Evolutionary conservation across 2,113 vertebrate species (phyloP).

Genomic region (Agapornis roseicollis): DNA sequence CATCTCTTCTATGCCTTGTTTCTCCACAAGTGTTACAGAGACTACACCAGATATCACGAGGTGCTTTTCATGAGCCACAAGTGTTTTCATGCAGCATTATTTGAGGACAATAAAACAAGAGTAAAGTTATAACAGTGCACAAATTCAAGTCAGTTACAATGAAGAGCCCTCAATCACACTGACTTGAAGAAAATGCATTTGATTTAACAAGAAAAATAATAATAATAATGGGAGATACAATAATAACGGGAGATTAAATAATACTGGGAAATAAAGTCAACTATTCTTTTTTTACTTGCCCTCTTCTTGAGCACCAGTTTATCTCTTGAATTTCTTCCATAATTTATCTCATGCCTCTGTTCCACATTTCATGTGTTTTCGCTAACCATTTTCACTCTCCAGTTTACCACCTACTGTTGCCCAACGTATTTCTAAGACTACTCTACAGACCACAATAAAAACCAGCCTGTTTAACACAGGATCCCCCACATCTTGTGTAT

Average conservation of each 20-base stretch:
- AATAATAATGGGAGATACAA: no score
- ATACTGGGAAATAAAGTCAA: neutral
- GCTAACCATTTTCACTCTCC: neutral
- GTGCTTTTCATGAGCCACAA: neutral
- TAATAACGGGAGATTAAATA: neutral
- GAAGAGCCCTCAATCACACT: neutral
- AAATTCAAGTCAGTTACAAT: neutral
- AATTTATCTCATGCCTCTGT: neutral
- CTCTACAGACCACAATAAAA: neutral
- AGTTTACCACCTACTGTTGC: neutral
- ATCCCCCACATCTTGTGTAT: fast-evolving
- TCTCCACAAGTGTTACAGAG: neutral
- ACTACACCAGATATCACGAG: neutral
- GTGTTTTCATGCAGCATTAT: neutral
- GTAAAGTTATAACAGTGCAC: neutral
- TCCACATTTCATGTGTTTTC: neutral
- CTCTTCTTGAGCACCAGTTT: neutral
- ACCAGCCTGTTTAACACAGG: fast-evolving
- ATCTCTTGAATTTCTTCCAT: neutral
- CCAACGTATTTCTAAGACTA: neutral
- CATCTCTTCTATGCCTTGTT: neutral
- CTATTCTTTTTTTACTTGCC: neutral
- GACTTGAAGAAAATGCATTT: neutral
- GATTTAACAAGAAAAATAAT: neutral
- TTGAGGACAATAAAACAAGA: neutral